phyloP scores from a whole-genome alignment of 2,888 invertebrate species.

The Scaptomyza polygonia region DNA sequence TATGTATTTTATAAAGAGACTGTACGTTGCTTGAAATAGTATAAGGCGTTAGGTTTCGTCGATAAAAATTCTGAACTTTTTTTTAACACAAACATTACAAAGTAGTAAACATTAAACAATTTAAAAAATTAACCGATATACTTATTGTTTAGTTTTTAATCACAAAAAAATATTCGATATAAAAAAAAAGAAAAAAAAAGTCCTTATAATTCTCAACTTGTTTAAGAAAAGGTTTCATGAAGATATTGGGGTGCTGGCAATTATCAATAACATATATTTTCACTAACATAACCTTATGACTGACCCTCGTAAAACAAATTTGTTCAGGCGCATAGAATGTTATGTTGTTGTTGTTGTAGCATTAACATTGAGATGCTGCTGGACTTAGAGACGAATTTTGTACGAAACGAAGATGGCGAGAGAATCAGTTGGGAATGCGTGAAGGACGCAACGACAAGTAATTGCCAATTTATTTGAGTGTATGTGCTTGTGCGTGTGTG shows the following conservation, averaged over 20 bases:
- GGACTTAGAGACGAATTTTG: conserved; percentile 27
- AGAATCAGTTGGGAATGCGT: conserved; percentile 68
- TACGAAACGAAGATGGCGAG: conserved; percentile 32
- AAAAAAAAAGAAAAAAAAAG: too few species aligned
- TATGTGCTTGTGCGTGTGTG: background rate
- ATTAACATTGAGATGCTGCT: conserved; percentile 57
- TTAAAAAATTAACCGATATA: too few species aligned
- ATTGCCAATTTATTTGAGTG: conserved; percentile 52
- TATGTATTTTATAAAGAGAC: too few species aligned
- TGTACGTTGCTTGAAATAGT: too few species aligned
- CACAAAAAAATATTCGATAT: too few species aligned
- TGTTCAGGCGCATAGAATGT: conserved; percentile 59
- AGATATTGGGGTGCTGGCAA: too few species aligned
- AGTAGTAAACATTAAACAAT: too few species aligned
- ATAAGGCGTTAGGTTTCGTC: too few species aligned
- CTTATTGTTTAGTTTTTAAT: too few species aligned
- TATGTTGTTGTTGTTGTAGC: conserved; percentile 18
- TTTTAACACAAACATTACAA: too few species aligned
- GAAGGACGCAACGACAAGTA: conserved; percentile 62
- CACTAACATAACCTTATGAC: conserved; percentile 44
- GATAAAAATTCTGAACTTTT: too few species aligned
- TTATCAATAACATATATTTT: too few species aligned
- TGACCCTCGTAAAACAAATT: conserved; percentile 45
- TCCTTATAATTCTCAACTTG: conserved; percentile 9
- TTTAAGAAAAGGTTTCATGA: background rate